phyloP scores from a whole-genome alignment of 2,113 vertebrate species.

The Plecotus auritus region DNA sequence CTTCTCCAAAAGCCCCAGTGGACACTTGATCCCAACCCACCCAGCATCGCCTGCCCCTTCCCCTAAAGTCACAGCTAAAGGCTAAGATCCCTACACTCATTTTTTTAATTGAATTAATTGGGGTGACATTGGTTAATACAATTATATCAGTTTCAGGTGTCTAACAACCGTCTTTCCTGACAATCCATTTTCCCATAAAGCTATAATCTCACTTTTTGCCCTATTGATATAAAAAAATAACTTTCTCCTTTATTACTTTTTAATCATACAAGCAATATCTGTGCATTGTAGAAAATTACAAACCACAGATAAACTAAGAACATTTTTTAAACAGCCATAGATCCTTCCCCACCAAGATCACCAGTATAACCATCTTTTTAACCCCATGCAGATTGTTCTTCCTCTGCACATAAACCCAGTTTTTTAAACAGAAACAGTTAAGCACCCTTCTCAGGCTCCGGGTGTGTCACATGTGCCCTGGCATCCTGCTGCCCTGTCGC shows the following conservation, averaged over 20 bases:
- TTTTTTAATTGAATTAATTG: background rate
- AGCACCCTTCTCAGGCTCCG: background rate
- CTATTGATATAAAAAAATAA: background rate
- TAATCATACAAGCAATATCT: background rate
- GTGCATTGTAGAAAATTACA: background rate
- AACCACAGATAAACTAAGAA: background rate
- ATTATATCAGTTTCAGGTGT: background rate
- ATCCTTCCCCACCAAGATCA: background rate
- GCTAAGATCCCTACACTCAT: background rate
- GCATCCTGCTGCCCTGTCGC: background rate
- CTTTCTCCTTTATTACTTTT: background rate
- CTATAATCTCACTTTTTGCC: background rate
- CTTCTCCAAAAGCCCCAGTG: background rate
- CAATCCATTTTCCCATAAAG: background rate
- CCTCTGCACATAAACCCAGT: no score
- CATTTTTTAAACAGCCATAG: background rate
- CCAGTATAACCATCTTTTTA: background rate
- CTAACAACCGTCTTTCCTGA: background rate
- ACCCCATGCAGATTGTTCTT: background rate
- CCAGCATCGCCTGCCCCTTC: fast-evolving
- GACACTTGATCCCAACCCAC: background rate
- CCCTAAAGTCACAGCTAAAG: background rate
- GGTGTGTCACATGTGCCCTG: fast-evolving
- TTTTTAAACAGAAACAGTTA: background rate
- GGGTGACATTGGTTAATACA: background rate